A percentile compares a stretch with the other conserved stretches of the same genome.
phyloP scores from a whole-genome alignment of 2,888 invertebrate genomes.

The Dicranocentrus wangi region DNA sequence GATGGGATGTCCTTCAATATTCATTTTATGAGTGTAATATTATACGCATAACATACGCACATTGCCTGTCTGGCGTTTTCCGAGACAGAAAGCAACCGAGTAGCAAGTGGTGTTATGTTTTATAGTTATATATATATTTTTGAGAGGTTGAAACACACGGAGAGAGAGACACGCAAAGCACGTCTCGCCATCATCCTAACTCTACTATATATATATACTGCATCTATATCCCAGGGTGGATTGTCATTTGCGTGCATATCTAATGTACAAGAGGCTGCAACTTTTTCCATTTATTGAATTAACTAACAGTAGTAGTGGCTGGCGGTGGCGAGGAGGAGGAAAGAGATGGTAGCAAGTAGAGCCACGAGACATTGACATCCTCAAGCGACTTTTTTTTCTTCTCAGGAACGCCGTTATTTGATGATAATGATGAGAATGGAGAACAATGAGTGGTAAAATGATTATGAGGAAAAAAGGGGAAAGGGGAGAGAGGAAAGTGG shows the following conservation, averaged over 20 bases:
- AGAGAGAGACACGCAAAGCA: too few relatives aligned
- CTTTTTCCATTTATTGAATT: constrained; percentile 9
- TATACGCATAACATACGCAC: constrained; percentile 22
- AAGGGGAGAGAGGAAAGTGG: constrained; percentile 1
- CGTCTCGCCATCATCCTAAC: too few relatives aligned
- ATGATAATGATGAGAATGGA: constrained; percentile 12
- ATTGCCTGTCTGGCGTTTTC: too few relatives aligned
- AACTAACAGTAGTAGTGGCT: background rate
- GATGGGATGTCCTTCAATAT: constrained; percentile 24
- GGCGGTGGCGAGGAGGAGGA: background rate
- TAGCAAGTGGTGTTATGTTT: background rate
- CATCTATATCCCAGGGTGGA: too few relatives aligned
- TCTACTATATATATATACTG: too few relatives aligned
- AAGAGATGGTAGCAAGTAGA: too few relatives aligned
- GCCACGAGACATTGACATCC: background rate
- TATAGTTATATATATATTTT: too few relatives aligned
- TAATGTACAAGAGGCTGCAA: background rate
- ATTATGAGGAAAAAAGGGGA: background rate
- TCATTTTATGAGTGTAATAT: constrained; percentile 29
- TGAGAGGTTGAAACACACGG: too few relatives aligned
- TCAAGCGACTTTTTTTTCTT: background rate
- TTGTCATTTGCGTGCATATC: background rate
- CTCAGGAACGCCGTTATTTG: constrained; percentile 3
- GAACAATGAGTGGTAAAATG: constrained; percentile 34
- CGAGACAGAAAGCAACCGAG: background rate